Base-by-base conservation (phyloP, 2,888 invertebrate species). In the Ctenicera cuprea region DNA sequence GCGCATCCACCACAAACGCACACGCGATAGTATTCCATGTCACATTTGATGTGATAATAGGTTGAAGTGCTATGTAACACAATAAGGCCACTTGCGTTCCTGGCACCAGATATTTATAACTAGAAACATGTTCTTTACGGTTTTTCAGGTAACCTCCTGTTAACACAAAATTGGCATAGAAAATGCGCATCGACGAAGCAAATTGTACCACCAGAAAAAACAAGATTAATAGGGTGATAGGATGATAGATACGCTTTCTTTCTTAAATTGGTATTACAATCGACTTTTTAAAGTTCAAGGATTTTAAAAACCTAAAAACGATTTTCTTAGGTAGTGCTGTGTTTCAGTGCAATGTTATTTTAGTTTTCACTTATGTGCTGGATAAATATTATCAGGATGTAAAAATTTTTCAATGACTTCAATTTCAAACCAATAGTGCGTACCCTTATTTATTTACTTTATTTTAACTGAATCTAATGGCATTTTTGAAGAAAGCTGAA, bases 1-100 rank as follows among this genome's bases (percentile, higher is more conserved):
- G 54, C 54, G 48, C 48, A 59, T 41, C 22, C 45, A 11, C 30
- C 45, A 14, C 3, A 22, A 45, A 45, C 22, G 52, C 70, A 70
- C 71, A 63, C 75, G 80, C 79, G 78, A 78, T 80, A 75, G 76
- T 63, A 76, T 80, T 81, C 79, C 80, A 81, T 76, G 79, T 75
- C 80, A 78, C 77, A 74, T 74, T 57, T 66, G 73, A 76, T 80
- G 82, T 78, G 80, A 79, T 80, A 77, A 75, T 78, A 79, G 75
- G 48, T 75, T 73, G 72, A 83, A 82, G 83, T 82, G 82, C 81
- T 79, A 78, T 79, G 80, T 81, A 80, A 80, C 76, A 78, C 73
- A 76, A 72, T 70, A 64, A 78, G 72, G 73, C 70, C 78, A 78
- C 80, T 76, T 77, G 72, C 78, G 82, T 82, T 83, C 83, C 84